Evolutionary conservation across 1,140 invertebrate genomes (phyloP).

Genomic region (Achatina immaculata): DNA sequence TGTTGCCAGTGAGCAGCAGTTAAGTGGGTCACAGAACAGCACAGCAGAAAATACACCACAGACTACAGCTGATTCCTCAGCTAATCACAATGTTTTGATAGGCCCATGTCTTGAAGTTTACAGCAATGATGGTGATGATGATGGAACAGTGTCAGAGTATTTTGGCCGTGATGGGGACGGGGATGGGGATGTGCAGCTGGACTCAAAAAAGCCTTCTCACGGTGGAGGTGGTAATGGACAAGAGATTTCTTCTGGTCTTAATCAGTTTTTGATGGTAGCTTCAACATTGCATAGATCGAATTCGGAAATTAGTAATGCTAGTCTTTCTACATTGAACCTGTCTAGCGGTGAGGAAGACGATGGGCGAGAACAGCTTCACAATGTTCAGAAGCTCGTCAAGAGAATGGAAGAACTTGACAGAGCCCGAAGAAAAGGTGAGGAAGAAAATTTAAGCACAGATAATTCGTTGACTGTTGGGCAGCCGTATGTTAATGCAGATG

Average conservation of each 20-base stretch:
- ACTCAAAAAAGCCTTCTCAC: not conserved
- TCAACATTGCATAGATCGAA: conserved; percentile 39
- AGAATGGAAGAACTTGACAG: conserved; percentile 12
- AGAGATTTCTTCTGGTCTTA: conserved; percentile 4
- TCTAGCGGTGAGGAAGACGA: conserved; percentile 39
- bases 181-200: conserved; percentile 8
- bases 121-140: conserved; percentile 26
- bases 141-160: conserved; percentile 44
- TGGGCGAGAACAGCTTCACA: conserved; percentile 11
- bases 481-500: not conserved
- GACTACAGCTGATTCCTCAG: not conserved
- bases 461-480: not conserved
- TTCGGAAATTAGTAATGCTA: conserved; percentile 53
- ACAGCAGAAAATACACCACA: not conserved
- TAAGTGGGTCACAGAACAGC: not conserved
- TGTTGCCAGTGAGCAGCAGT: not conserved
- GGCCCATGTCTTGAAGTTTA: not conserved
- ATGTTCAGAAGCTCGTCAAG: conserved; percentile 1
- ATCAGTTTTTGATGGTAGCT: not conserved
- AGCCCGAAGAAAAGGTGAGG: too few species aligned
- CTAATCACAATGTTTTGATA: not conserved
- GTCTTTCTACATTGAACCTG: conserved; percentile 48
- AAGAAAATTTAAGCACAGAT: not conserved
- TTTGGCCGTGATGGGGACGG: conserved; percentile 35
- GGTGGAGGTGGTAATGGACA: not conserved